phyloP scores from a whole-genome alignment of 2,888 invertebrate species.

The Drosophila limbata region DNA sequence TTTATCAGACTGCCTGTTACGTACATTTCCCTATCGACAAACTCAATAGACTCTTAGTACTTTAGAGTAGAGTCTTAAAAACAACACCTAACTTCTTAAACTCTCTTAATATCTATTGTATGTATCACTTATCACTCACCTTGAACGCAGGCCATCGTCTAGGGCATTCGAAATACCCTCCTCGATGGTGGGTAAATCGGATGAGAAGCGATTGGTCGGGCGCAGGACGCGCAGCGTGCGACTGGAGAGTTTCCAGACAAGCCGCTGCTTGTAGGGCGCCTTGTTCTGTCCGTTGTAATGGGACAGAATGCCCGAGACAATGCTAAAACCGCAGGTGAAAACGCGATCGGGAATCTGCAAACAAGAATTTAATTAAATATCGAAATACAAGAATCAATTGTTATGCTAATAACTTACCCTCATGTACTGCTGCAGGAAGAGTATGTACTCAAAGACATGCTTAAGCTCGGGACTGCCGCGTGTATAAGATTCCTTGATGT shows the following conservation, averaged over 20 bases:
- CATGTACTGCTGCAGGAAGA: conserved; percentile 90
- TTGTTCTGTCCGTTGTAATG: conserved; percentile 91
- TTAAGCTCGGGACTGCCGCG: conserved; percentile 87
- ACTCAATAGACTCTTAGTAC: too few species aligned
- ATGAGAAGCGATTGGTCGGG: conserved; percentile 90
- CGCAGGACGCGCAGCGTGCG: conserved; percentile 89
- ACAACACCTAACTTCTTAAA: too few species aligned
- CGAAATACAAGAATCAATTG: too few species aligned
- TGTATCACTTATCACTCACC: conserved; percentile 69
- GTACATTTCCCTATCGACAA: too few species aligned
- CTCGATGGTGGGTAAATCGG: conserved; percentile 90
- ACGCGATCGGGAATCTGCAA: conserved; percentile 89
- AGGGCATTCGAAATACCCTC: conserved; percentile 87
- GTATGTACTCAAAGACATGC: conserved; percentile 89
- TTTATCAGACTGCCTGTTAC: too few species aligned
- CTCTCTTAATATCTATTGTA: too few species aligned
- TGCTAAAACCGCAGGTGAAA: conserved; percentile 88
- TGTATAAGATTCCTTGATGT: conserved; percentile 85
- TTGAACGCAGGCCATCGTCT: conserved; percentile 84
- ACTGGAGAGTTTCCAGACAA: conserved; percentile 92
- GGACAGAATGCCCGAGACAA: conserved; percentile 88
- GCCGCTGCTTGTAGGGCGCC: conserved; percentile 89
- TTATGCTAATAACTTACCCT: conserved; percentile 86
- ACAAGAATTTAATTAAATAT: neutral
- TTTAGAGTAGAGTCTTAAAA: too few species aligned